Evolutionary conservation across 2,888 invertebrate genomes (phyloP), one percentile per base, ranked within the genome.

Genomic region (Helicoverpa assulta): DNA sequence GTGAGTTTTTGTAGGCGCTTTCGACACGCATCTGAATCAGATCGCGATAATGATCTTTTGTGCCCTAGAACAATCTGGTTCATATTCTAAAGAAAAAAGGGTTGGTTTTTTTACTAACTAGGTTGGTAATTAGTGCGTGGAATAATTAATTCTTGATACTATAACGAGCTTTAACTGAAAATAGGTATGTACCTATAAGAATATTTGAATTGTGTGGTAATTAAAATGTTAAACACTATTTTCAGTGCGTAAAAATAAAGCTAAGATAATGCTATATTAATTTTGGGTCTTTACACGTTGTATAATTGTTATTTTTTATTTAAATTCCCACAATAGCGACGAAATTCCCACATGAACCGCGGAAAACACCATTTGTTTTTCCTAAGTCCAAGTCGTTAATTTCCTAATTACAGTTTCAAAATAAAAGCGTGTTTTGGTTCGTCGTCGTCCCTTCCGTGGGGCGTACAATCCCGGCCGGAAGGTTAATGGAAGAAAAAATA

Each of bases 401-500:
- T 94, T 94, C 90, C 92, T 94, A 94, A 95, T 95, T 95, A 94
- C 94, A 93, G 91, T 92, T 92, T 90, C 88, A 88, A 90, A 93
- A 94, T 93, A 91, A 94, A 93, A 91, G 90, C 90, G 86, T 89
- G 91, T 94, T 94, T 94, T 93, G 92, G 89, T 92, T 89, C 82
- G 74, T 87, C 85, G 83, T 86, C 87, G 89, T 91, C 90, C 91
- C 88, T 92, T 91, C 90, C 89, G 86, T 79, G 72, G 74, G 73
- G 76, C 83, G 76, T 85, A 86, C 87, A 89, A 88, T 90, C 90
- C 89, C 86, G 88, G 83, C 88, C 88, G 90, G 89, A 89, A 94
- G 93, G 92, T 93, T 95, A 95, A 95, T 95, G 93, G 93, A 92
- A 93, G 92, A 94, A 94, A 94, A 94, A 95, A 94, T 93, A 94